Evolutionary conservation across 2,797 vertebrate genomes (phyloP).

Genomic region (Gila robusta): DNA sequence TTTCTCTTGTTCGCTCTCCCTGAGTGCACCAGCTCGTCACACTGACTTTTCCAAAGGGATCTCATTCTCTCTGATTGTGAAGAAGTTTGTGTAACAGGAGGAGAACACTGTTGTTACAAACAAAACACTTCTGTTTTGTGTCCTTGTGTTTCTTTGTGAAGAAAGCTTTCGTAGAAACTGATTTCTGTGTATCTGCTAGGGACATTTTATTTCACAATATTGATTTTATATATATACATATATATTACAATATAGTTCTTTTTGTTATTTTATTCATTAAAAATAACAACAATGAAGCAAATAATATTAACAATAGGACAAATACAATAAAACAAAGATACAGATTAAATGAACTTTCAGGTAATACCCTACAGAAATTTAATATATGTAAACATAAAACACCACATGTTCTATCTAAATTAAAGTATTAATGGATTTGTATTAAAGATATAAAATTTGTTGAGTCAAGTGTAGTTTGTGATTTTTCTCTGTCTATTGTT

Average conservation of each 20-base stretch:
- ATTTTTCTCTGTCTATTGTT: neutral
- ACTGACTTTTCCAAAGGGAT: slow-evolving; percentile 52
- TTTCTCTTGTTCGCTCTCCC: slow-evolving; percentile 54
- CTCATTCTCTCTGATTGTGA: slow-evolving; percentile 19
- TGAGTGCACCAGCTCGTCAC: slow-evolving; percentile 31
- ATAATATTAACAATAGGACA: neutral
- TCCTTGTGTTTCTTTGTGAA: slow-evolving; percentile 28
- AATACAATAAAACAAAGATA: neutral
- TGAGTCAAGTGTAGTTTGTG: neutral
- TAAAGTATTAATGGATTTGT: neutral
- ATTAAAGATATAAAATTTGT: neutral
- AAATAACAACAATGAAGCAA: neutral
- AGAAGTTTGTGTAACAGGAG: slow-evolving; percentile 39
- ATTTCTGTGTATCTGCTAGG: neutral
- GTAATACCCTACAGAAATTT: neutral
- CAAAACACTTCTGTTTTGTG: neutral
- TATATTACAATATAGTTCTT: neutral
- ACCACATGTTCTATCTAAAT: neutral
- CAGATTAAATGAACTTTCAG: neutral
- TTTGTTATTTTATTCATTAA: neutral
- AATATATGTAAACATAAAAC: neutral
- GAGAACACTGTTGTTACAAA: neutral
- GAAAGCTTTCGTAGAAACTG: neutral
- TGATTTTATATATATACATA: neutral
- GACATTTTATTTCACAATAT: neutral